A percentile compares a stretch with the other conserved stretches of the same genome.
Conservation (phyloP, 2,113 vertebrate species). For the Mesitornis unicolor region DNA sequence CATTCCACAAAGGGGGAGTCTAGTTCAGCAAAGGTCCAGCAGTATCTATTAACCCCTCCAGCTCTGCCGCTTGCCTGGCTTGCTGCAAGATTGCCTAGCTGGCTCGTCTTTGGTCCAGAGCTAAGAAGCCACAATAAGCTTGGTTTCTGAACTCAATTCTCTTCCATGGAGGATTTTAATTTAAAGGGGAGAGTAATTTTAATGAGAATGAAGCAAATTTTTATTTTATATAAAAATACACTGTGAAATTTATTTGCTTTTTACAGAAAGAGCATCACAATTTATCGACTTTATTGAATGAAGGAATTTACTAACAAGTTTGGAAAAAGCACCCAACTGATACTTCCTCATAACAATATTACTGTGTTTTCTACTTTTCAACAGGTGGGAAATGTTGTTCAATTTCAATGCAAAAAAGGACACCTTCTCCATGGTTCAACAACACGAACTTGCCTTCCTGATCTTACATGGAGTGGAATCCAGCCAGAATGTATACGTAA, state of each 20-base stretch:
- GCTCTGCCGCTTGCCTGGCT: background rate
- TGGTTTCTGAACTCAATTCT: background rate
- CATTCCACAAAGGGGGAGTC: background rate
- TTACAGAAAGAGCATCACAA: background rate
- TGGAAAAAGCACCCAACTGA: background rate
- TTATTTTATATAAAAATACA: background rate
- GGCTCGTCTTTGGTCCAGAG: background rate
- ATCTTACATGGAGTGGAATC: constrained; percentile 93
- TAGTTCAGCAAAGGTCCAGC: background rate
- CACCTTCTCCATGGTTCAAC: constrained; percentile 95
- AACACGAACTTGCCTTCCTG: constrained; percentile 90
- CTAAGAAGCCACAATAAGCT: background rate
- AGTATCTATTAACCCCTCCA: background rate
- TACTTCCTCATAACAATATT: background rate
- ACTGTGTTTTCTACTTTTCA: background rate
- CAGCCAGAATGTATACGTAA: constrained; percentile 95
- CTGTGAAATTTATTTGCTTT: background rate
- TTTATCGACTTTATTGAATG: background rate
- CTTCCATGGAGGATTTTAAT: background rate
- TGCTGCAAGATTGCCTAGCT: background rate
- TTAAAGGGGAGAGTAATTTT: background rate
- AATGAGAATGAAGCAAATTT: background rate
- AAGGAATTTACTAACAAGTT: background rate
- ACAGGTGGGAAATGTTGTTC: constrained; percentile 91
- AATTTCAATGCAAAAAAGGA: constrained; percentile 94